Conservation (phyloP, 2,113 vertebrate species). For the Myanophis thanlyinensis region DNA sequence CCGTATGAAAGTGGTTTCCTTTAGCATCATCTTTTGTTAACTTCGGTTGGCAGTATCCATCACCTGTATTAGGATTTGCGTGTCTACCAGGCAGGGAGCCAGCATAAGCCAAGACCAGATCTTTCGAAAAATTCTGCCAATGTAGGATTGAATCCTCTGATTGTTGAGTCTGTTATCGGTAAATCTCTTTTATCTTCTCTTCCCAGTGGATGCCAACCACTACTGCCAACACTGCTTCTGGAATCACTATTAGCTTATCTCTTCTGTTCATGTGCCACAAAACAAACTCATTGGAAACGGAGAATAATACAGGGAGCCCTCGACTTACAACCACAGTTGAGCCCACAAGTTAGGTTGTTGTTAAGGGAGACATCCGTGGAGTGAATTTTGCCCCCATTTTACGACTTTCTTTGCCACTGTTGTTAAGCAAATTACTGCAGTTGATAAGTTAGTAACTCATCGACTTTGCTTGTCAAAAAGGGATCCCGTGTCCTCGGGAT, state of each 20-base stretch:
- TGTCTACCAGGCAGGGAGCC: background rate
- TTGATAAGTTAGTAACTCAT: no score
- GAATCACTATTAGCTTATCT: background rate
- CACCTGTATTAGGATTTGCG: conserved; percentile 8
- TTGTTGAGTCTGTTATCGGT: conserved; percentile 19
- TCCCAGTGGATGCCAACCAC: background rate
- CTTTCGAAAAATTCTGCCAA: conserved; percentile 5
- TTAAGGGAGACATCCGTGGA: no score
- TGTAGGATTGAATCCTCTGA: conserved; percentile 15
- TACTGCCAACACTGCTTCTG: background rate
- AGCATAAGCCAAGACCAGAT: background rate
- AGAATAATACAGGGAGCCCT: background rate
- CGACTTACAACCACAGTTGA: no score
- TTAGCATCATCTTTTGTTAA: background rate
- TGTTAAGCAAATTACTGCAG: no score
- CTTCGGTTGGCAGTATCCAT: background rate
- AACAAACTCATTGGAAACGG: background rate
- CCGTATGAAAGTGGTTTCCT: background rate
- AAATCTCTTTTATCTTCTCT: background rate
- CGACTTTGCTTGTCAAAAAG: no score
- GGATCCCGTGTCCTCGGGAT: no score
- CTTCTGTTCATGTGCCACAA: background rate
- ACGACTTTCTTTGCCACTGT: no score
- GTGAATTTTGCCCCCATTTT: no score
- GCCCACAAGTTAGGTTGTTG: no score